Conservation (phyloP, 2,888 invertebrate genomes). For the Cylindroiulus punctatus region DNA sequence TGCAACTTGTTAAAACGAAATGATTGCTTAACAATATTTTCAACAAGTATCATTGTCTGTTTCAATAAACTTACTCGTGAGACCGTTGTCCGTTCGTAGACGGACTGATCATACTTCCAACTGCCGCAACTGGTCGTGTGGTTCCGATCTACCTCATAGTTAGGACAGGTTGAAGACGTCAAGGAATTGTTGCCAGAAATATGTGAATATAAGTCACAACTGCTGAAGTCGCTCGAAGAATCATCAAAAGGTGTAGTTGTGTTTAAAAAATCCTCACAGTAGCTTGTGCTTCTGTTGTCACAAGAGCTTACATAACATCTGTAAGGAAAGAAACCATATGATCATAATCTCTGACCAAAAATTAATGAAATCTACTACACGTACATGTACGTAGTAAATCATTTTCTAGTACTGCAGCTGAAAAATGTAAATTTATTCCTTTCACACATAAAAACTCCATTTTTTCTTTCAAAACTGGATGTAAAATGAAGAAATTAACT, state of each 20-base stretch:
- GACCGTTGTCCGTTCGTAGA: conserved; percentile 35
- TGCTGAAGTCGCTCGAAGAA: neutral
- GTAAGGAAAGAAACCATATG: neutral
- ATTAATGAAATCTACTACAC: no score
- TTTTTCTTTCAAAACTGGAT: no score
- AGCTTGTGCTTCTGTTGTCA: conserved; percentile 33
- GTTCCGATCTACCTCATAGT: conserved; percentile 24
- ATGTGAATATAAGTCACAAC: neutral
- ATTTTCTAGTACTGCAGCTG: no score
- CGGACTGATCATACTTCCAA: conserved; percentile 51
- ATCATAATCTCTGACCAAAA: no score
- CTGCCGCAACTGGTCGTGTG: conserved; percentile 36
- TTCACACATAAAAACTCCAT: no score
- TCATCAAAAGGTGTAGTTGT: conserved; percentile 43
- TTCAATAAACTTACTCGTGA: neutral
- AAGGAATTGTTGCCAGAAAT: neutral
- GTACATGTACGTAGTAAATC: no score
- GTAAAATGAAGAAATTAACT: no score
- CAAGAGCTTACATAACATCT: conserved; percentile 49
- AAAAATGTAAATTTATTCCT: no score
- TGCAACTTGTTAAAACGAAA: neutral
- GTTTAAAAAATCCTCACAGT: conserved; percentile 54
- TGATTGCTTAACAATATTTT: no score
- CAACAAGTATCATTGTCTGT: neutral
- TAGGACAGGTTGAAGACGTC: neutral